phyloP scores from a whole-genome alignment of 2,113 vertebrate genomes.

The Pao palembangensis region DNA sequence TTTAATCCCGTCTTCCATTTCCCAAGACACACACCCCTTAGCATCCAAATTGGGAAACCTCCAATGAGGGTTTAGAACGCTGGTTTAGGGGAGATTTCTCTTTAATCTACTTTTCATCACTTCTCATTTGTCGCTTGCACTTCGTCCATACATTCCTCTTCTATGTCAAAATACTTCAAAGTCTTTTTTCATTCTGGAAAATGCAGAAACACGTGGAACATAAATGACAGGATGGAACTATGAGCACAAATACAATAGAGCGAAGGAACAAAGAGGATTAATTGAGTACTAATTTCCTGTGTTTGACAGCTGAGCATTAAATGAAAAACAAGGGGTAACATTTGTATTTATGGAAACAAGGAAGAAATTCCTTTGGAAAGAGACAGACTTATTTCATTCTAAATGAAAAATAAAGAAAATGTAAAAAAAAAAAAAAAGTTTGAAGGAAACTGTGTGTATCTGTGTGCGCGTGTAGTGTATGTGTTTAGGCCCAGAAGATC shows the following conservation, averaged over 20 bases:
- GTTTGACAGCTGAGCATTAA: slow-evolving; percentile 32
- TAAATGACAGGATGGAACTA: slow-evolving; percentile 54
- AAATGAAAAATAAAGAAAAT: slow-evolving; percentile 3
- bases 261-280: slow-evolving; percentile 56
- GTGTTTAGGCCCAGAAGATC: slow-evolving; percentile 6
- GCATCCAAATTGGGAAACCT: too few species aligned
- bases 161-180: slow-evolving; percentile 38
- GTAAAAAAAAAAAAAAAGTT: neutral
- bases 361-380: slow-evolving; percentile 16
- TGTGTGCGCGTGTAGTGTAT: too few species aligned
- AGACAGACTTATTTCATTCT: neutral
- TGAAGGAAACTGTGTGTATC: slow-evolving; percentile 11
- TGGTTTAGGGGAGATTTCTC: too few species aligned
- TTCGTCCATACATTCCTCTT: slow-evolving; percentile 5
- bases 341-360: slow-evolving; percentile 24
- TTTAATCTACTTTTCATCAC: neutral
- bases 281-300: slow-evolving; percentile 49
- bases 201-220: slow-evolving; percentile 22
- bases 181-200: slow-evolving; percentile 25
- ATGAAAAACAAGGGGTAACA: too few species aligned
- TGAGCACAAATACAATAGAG: slow-evolving; percentile 54
- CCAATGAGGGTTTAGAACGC: too few species aligned
- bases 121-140: slow-evolving; percentile 3
- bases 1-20: too few species aligned
- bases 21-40: too few species aligned